Base-by-base conservation (phyloP, 1,140 invertebrate genomes). In the Hyposmocoma kahamanoa region DNA sequence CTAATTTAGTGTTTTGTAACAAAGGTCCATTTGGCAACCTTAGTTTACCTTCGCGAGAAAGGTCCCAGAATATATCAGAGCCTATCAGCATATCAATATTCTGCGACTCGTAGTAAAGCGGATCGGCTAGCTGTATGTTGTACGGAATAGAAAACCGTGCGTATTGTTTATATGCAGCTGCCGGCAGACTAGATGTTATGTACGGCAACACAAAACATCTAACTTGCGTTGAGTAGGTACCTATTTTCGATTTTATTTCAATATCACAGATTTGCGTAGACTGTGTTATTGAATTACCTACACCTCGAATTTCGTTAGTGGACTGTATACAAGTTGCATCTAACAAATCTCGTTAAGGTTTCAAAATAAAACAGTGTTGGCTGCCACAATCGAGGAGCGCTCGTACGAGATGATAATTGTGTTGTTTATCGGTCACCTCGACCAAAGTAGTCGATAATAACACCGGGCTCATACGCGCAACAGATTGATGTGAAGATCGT, bases 11-110 rank as follows among this genome's bases (percentile, higher is more conserved):
- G n/a, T 51, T 47, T 30, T 56, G 53, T 13, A 62, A n/a, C 21
- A 50, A 56, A 11, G 60, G 60, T 6, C 60, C 60, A 9, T 19
- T 51, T 1, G 38, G 36, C 28, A 63, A 53, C 0, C 48, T 22
- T 9, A 59, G 43, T 24, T 17, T 21, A 34, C 21, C 36, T 9
- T 49, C 48, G n/a, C 24, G 22, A 17, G 56, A 21, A 13, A 63
- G 11, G 0, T 63, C 47, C 60, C 56, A 56, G 36, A 63, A 59
- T n/a, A 6, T 34, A 21, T 62, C 60, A 0, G 60, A 52, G 2
- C 56, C 56, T n/a, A 59, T 45, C 34, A 59, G 48, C 1, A 62
- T 9, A 30, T 59, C 47, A 9, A 59, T 55, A 2, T 50, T 11
- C 13, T 8, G 15, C 32, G 32, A 13, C 32, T 5, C n/a, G n/a